These are phyloP conservation scores for Troides oblongomaculatus DNA, from an alignment of 2,888 invertebrate genomes.

Conservation along the genomic window DNA sequence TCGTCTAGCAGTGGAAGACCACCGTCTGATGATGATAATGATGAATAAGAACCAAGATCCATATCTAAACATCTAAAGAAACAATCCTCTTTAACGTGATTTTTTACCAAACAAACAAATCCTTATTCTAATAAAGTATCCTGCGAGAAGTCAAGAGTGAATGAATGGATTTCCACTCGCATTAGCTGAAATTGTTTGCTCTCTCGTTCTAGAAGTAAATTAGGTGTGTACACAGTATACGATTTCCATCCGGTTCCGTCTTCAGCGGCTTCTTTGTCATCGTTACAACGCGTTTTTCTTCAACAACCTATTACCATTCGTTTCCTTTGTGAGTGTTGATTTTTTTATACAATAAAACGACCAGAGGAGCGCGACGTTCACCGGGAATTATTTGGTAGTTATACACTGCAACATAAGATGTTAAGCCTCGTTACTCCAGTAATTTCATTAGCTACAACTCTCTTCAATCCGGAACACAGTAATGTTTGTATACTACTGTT, in stretches of 20 bases:
- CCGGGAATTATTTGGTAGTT: no score
- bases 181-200: conserved; percentile 19
- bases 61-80: background rate
- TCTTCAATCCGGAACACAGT: no score
- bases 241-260: conserved; percentile 12
- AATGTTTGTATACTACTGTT: no score
- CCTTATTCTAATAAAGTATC: conserved; percentile 18
- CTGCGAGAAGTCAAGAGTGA: conserved; percentile 20
- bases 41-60: background rate
- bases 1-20: no score
- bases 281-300: conserved; percentile 7
- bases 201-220: conserved; percentile 19
- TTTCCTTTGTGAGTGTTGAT: background rate
- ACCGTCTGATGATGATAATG: no score
- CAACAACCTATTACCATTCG: conserved; percentile 5
- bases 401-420: no score
- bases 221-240: conserved; percentile 21
- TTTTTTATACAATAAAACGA: background rate
- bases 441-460: no score
- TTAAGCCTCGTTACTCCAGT: no score
- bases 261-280: conserved; percentile 10
- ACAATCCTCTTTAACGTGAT: conserved; percentile 1
- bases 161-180: conserved; percentile 20
- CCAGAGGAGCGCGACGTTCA: no score
- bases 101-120: conserved; percentile 11